Conservation (phyloP, 2,113 vertebrate genomes). For the Plectropomus leopardus region DNA sequence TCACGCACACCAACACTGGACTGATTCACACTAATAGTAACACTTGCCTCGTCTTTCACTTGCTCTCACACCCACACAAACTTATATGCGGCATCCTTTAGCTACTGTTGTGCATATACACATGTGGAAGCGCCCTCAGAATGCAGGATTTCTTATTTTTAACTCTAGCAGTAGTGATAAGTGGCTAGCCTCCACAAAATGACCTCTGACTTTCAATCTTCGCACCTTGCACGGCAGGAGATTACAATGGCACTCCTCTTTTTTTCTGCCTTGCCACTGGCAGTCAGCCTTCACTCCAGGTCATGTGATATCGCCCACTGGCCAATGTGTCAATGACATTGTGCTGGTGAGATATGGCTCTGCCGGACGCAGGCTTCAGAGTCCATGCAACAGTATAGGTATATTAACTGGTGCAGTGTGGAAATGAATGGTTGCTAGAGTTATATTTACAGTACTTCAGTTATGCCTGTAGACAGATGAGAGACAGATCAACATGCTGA, state of each 20-base stretch:
- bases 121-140: constrained; percentile 1
- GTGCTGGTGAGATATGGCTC: constrained; percentile 46
- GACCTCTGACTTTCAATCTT: constrained; percentile 64
- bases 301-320: constrained; percentile 23
- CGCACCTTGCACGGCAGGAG: constrained; percentile 43
- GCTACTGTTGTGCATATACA: neutral
- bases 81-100: neutral
- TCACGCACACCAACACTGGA: neutral
- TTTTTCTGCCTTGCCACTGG: constrained; percentile 29
- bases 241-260: constrained; percentile 26
- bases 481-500: neutral
- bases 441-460: neutral
- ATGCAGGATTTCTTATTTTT: constrained; percentile 14
- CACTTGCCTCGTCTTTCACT: neutral
- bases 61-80: constrained; percentile 18
- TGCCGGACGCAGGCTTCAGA: neutral
- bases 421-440: neutral
- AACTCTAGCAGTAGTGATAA: constrained; percentile 15
- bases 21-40: constrained; percentile 31
- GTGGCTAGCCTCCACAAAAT: constrained; percentile 34
- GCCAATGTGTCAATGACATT: constrained; percentile 44
- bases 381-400: neutral
- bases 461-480: neutral
- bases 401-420: neutral
- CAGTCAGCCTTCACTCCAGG: constrained; percentile 35